Evolutionary conservation across 2,888 invertebrate genomes (phyloP), one percentile per base, ranked within the genome.

Genomic region (Drosophila mulleri): DNA sequence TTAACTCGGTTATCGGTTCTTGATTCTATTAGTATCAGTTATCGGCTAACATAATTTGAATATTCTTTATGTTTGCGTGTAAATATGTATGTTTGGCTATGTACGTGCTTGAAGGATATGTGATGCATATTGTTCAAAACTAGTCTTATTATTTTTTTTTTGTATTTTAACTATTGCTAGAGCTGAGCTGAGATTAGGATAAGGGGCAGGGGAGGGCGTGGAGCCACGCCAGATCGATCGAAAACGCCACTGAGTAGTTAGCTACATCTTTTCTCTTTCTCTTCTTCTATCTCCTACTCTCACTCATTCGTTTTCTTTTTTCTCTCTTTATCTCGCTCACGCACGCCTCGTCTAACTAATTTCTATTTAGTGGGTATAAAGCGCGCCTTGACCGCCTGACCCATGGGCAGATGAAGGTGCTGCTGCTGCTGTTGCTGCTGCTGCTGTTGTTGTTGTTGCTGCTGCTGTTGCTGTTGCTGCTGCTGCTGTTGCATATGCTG

Each of bases 351-450:
- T 61, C 48, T 57, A 48, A 57, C 68, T 65, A 60, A 67, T 39
- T 67, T 65, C 77, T 91, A 92, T 83, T 92, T 91, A 69, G 89
- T 91, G 81, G 91, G 92, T 89, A 92, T 92, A 66, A 91, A 92
- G 75, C 92, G 92, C 78, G 91, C 91, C 83, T 92, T 92, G 66
- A 92, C 90, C 78, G 92, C 88, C 78, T 90, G 90, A 18, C 89
- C 91, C 72, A 86, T 80, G 35, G 90, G 83, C 72, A 89, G 67
- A 76, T 87, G 90, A 26, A 86, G 80, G 66, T 91, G 89, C 59
- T 89, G 91, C 48, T 91, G 89, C 59, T 89, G 91, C 48, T 91
- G 90, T 56, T 82, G 77, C 56, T 82, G 90, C 18, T 83, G 90
- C 47, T 84, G 88, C 16, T 86, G 83, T 8, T 91, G 91, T 42